These are phyloP conservation scores for Dinocampus coccinellae DNA, from an alignment of 2,888 invertebrate genomes.

Conservation along the genomic window DNA sequence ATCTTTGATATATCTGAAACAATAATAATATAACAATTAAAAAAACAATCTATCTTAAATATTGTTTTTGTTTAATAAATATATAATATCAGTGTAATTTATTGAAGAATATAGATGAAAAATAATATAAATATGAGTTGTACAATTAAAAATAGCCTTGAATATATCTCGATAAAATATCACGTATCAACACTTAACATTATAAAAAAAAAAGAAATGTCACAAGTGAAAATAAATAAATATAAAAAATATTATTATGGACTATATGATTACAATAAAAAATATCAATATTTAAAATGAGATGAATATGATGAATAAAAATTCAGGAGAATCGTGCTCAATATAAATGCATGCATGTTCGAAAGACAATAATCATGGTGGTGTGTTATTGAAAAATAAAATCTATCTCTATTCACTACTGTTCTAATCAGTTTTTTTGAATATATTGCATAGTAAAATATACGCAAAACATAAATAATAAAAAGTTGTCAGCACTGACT, in stretches of 20 bases:
- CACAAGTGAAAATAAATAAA: background rate
- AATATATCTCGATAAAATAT: constrained; percentile 3
- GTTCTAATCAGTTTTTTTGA: background rate
- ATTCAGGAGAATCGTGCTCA: background rate
- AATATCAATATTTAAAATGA: background rate
- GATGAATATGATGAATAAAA: background rate
- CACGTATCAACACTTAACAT: constrained; percentile 32
- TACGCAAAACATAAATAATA: constrained; percentile 41
- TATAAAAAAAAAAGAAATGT: constrained; percentile 4
- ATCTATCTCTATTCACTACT: background rate
- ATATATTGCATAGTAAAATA: constrained; percentile 36
- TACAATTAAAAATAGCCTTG: background rate
- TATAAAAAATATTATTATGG: constrained; percentile 3
- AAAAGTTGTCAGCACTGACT: constrained; percentile 70
- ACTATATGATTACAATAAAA: constrained; percentile 13
- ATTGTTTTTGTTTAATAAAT: background rate
- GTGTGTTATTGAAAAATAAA: background rate
- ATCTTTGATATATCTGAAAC: constrained; percentile 48
- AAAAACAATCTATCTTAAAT: background rate
- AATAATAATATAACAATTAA: constrained; percentile 28
- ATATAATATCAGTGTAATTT: no score
- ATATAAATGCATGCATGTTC: background rate
- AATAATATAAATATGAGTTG: background rate
- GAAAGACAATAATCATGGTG: background rate
- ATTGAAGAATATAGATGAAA: no score